Evolutionary conservation across 2,888 invertebrate genomes (phyloP).

Genomic region (Netelia melanura): DNA sequence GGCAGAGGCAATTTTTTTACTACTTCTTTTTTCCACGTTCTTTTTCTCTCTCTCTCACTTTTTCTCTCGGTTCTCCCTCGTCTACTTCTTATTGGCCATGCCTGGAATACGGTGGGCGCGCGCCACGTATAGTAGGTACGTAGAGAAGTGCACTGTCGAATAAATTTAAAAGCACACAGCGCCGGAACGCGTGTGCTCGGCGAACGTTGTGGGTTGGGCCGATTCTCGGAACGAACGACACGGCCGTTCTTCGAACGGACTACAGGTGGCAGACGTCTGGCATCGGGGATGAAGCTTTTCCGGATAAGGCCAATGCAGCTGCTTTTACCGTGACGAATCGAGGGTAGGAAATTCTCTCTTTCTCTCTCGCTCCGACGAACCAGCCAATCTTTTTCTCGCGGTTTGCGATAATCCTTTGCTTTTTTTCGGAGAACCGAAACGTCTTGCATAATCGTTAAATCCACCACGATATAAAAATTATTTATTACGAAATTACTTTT

Average conservation of each 20-base stretch:
- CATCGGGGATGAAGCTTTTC: conserved; percentile 10
- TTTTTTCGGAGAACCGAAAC: too few species aligned
- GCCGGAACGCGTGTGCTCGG: not conserved
- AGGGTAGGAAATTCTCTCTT: not conserved
- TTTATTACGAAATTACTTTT: too few species aligned
- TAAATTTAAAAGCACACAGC: conserved; percentile 14
- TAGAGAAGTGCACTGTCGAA: conserved; percentile 16
- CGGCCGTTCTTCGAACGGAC: conserved; percentile 31
- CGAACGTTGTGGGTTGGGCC: not conserved
- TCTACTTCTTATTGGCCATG: conserved; percentile 14
- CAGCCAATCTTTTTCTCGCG: too few species aligned
- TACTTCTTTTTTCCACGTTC: not conserved
- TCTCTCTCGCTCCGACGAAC: conserved; percentile 22
- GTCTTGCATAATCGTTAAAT: too few species aligned
- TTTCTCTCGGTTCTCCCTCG: not conserved
- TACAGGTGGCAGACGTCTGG: conserved; percentile 38
- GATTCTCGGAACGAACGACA: not conserved
- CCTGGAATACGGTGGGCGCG: not conserved
- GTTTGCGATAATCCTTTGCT: too few species aligned
- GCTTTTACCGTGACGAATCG: not conserved
- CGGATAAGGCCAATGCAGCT: conserved; percentile 7
- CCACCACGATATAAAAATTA: too few species aligned
- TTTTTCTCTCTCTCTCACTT: not conserved
- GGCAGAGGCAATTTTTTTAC: not conserved
- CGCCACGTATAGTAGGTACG: not conserved